Conservation (phyloP, 2,888 invertebrate species). For the Exephanes ischioxanthus region DNA sequence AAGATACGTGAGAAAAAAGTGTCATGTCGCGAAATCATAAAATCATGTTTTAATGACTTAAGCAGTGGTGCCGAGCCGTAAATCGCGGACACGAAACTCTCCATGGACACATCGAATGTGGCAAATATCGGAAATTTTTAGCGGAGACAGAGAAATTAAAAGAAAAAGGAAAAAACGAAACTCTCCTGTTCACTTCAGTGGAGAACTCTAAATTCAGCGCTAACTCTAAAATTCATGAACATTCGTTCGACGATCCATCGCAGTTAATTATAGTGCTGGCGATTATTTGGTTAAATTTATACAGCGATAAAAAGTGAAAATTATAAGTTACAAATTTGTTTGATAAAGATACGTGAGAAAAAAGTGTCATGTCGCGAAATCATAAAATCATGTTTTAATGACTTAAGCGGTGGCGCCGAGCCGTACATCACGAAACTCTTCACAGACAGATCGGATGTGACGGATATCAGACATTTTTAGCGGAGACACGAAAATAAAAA, state of each 20-base stretch:
- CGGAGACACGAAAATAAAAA: too few relatives aligned
- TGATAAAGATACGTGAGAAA: too few relatives aligned
- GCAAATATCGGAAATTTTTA: not conserved
- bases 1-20: not conserved
- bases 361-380: too few relatives aligned
- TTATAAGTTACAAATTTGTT: too few relatives aligned
- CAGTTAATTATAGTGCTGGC: not conserved
- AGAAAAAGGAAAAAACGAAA: not conserved
- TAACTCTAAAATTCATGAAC: not conserved
- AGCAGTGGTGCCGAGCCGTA: not conserved
- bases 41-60: not conserved
- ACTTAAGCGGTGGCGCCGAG: not conserved
- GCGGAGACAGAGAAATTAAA: not conserved
- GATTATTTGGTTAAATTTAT: not conserved
- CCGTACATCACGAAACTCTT: not conserved
- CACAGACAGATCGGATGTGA: too few relatives aligned
- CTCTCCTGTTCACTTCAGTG: not conserved
- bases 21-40: not conserved
- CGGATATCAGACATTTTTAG: too few relatives aligned
- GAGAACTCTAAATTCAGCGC: too few relatives aligned
- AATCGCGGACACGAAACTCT: not conserved
- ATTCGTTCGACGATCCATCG: not conserved
- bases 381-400: too few relatives aligned
- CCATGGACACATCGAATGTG: too few relatives aligned
- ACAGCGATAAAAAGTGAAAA: too few relatives aligned